These are phyloP conservation scores for Oncorhynchus masou DNA, from an alignment of 2,113 vertebrate species.

Conservation along the genomic window DNA sequence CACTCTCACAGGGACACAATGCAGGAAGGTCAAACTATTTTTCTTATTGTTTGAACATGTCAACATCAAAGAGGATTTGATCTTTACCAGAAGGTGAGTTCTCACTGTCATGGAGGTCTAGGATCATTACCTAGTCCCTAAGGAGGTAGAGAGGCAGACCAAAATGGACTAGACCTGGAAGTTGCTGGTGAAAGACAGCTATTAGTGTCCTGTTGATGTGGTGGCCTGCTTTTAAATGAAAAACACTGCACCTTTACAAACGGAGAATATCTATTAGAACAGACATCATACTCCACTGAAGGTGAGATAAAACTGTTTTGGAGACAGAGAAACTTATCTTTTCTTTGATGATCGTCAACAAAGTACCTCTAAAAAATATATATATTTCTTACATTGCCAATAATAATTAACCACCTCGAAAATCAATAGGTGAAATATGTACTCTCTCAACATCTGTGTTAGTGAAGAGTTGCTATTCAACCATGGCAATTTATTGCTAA, in stretches of 20 bases:
- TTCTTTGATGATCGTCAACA: too few relatives aligned
- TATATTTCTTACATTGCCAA: too few relatives aligned
- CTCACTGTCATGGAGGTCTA: neutral
- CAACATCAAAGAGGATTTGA: slow-evolving; percentile 50
- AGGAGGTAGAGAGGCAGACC: slow-evolving; percentile 15
- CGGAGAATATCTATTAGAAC: too few relatives aligned
- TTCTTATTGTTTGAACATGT: slow-evolving; percentile 64
- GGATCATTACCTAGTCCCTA: neutral
- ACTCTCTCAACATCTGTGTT: neutral
- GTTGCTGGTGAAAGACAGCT: slow-evolving; percentile 18
- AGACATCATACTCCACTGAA: too few relatives aligned
- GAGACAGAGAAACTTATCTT: too few relatives aligned
- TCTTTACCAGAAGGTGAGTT: slow-evolving; percentile 19
- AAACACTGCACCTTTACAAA: neutral
- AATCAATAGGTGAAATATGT: too few relatives aligned
- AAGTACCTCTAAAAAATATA: too few relatives aligned
- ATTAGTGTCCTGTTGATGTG: slow-evolving; percentile 20
- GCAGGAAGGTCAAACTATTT: slow-evolving; percentile 53
- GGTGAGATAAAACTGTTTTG: too few relatives aligned
- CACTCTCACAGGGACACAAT: neutral
- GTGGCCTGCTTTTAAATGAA: slow-evolving; percentile 23
- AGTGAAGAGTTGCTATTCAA: neutral
- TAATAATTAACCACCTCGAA: too few relatives aligned
- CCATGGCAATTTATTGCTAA: neutral
- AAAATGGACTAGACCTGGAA: slow-evolving; percentile 37